Conservation (phyloP, 2,888 invertebrate species). For the Phytoseiulus persimilis region DNA sequence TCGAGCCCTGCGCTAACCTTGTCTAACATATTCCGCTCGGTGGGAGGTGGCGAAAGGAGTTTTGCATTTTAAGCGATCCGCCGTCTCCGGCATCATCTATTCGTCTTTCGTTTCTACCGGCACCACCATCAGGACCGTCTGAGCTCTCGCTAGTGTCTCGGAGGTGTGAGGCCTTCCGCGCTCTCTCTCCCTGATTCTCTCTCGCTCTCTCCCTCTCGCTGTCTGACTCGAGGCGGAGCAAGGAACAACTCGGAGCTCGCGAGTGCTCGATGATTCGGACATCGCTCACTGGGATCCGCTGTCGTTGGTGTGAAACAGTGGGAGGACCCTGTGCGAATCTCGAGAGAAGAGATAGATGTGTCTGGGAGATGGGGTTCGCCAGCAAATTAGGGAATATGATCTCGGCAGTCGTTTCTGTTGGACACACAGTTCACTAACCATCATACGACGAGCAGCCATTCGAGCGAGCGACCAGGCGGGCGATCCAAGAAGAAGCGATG, state of each 20-base stretch:
- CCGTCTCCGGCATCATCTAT: background rate
- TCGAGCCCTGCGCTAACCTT: background rate
- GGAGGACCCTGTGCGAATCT: background rate
- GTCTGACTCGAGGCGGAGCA: background rate
- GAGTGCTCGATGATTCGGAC: background rate
- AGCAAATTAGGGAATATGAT: background rate
- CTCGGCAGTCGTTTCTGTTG: background rate
- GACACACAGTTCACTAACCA: background rate
- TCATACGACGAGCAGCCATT: background rate
- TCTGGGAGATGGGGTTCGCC: background rate
- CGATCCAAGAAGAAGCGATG: background rate
- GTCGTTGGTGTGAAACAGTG: background rate
- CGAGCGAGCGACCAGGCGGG: background rate
- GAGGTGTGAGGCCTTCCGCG: background rate
- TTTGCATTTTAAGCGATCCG: background rate
- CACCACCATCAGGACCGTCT: too few relatives aligned
- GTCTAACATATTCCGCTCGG: background rate
- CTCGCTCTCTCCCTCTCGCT: background rate
- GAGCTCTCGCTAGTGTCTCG: background rate
- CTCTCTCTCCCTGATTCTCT: background rate
- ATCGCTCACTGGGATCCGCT: background rate
- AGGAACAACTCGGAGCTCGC: background rate
- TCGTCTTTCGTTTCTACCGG: background rate
- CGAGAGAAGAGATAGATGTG: background rate
- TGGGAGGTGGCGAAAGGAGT: slow-evolving; percentile 5